These are phyloP conservation scores for Gallinago solitaria DNA, from an alignment of 2,797 vertebrate genomes.

Conservation along the genomic window DNA sequence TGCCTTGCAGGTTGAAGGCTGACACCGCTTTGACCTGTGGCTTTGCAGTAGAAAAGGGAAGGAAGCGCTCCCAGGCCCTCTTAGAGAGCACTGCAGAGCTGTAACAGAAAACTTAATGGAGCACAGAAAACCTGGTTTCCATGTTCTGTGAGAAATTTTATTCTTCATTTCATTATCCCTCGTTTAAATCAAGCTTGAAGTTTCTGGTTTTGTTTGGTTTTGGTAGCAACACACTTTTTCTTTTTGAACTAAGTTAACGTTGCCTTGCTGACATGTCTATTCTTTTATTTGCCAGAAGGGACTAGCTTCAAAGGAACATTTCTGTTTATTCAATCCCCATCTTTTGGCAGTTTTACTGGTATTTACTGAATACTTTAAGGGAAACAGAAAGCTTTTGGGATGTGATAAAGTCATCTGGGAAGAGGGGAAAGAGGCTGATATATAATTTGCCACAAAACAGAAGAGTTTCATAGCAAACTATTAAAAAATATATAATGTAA, in stretches of 20 bases:
- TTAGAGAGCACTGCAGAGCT: neutral
- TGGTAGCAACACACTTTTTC: neutral
- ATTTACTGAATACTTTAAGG: slow-evolving; percentile 40
- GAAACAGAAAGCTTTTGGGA: neutral
- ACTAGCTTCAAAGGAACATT: slow-evolving; percentile 26
- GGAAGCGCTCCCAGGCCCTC: neutral
- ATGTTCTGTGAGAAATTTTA: neutral
- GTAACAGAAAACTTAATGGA: neutral
- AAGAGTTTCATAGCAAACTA: neutral
- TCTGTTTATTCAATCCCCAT: slow-evolving; percentile 7
- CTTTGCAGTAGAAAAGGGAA: neutral
- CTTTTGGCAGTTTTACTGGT: slow-evolving; percentile 13
- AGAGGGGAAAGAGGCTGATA: neutral
- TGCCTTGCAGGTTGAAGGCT: neutral
- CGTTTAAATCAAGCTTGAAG: neutral
- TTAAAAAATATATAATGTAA: neutral
- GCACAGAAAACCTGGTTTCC: neutral
- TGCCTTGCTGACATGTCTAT: slow-evolving; percentile 17
- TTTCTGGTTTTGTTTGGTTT: neutral
- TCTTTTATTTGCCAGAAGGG: slow-evolving; percentile 42
- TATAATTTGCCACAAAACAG: neutral
- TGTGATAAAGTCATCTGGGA: neutral
- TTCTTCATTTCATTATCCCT: neutral
- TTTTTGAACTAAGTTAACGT: neutral
- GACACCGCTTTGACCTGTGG: neutral